Percentiles rank a stretch among this genome's conserved stretches.
phyloP scores from a whole-genome alignment of 1,140 invertebrate species.

The Chrysomallon squamiferum region DNA sequence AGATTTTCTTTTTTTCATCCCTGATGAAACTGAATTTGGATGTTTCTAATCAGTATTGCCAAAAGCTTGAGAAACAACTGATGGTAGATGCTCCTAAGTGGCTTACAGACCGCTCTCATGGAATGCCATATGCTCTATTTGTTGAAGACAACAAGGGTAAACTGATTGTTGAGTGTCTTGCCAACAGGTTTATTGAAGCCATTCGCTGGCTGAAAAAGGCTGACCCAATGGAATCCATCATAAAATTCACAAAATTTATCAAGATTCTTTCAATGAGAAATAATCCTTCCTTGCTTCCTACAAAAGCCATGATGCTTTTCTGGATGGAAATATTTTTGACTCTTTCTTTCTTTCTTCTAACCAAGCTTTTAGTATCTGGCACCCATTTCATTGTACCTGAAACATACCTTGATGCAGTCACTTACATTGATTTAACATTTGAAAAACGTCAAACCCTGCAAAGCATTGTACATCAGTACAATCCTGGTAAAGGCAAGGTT shows the following conservation, averaged over 20 bases:
- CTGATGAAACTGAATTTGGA: not conserved
- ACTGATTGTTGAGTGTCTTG: not conserved
- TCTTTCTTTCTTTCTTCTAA: not conserved
- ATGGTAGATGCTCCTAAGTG: not conserved
- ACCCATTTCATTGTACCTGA: not conserved
- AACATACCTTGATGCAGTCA: not conserved
- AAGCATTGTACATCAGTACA: not conserved
- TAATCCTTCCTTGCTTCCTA: not conserved
- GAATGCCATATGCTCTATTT: not conserved
- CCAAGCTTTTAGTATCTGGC: not conserved
- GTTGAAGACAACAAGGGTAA: not conserved
- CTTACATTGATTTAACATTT: not conserved
- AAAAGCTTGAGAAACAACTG: not conserved
- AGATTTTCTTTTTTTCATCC: not conserved
- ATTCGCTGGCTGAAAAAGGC: not conserved
- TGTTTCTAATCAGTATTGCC: not conserved
- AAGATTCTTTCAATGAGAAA: not conserved
- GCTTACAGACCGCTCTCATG: not conserved
- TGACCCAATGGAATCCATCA: not conserved
- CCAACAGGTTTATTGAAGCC: not conserved
- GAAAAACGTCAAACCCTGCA: not conserved
- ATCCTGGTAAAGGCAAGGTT: not conserved
- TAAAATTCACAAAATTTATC: conserved; percentile 1
- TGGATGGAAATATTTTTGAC: not conserved
- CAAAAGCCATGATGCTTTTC: not conserved